Evolutionary conservation across 2,888 invertebrate species (phyloP), one percentile per base, ranked within the genome.

Genomic region (Nycteola revayana): DNA sequence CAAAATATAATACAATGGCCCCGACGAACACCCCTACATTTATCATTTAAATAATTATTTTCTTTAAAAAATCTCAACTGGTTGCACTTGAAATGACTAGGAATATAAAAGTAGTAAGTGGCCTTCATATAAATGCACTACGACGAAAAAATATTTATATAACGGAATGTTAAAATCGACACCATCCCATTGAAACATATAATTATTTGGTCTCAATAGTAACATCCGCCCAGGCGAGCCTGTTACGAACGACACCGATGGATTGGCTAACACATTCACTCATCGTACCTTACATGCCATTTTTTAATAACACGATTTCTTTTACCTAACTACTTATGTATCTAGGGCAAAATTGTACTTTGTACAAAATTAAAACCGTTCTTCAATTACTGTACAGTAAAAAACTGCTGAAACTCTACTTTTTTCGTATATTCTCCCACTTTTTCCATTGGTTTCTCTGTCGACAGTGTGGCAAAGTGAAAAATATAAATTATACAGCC

Each of bases 61-160:
- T 75, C 58, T 72, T 74, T 75, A 75, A 78, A 81, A 81, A 86
- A 87, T 84, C 83, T 85, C 86, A 86, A 81, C 79, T 70, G 85
- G 85, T 88, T 86, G 88, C 87, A 86, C 86, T 77, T 75, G 79
- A 80, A 81, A 85, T 89, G 89, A 89, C 89, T 89, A 89, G 89
- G 81, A 83, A 78, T 80, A 82, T 75, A 84, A 73, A 82, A 83
- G 75, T 84, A 83, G 78, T 73, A 77, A 83, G 81, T 83, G 85
- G 77, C 74, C 77, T 77, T 81, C 63, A 71, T 74, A 72, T 80
- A 85, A 82, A 84, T 82, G 79, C 75, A 75, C 74, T 66, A 76
- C 60, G 64, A 75, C 62, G 61, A 76, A 74, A 55, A 64, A 70
- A 67, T 25, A 60, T 64, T 60, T 48, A 68, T 62, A 71, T 55